Conservation (phyloP, 2,113 vertebrate genomes). For the Paracanthobrama guichenoti region DNA sequence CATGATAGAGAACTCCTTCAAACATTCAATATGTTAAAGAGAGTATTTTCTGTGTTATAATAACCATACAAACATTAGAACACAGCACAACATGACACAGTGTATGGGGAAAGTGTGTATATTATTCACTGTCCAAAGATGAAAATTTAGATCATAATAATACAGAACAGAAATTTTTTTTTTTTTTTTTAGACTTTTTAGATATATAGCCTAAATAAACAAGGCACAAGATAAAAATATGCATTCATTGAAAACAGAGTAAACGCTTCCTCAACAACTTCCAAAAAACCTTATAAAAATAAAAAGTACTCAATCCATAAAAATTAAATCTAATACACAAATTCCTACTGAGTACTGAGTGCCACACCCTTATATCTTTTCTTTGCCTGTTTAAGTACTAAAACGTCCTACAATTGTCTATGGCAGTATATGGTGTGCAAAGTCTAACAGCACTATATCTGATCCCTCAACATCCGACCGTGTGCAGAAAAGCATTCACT, state of each 20-base stretch:
- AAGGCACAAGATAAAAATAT: neutral
- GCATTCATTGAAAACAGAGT: no score
- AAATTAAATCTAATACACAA: neutral
- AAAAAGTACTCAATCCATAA: neutral
- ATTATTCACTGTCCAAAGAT: neutral
- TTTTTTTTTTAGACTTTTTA: no score
- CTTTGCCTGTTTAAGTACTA: neutral
- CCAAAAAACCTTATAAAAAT: no score
- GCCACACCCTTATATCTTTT: neutral
- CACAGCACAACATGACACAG: neutral
- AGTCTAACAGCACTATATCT: neutral
- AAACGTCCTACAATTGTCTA: neutral
- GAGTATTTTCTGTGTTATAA: constrained; percentile 13
- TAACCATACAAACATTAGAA: constrained; percentile 44
- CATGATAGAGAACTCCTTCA: constrained; percentile 34
- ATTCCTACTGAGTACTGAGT: neutral
- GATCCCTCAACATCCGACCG: neutral
- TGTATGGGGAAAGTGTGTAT: neutral
- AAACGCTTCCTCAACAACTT: neutral
- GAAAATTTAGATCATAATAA: neutral
- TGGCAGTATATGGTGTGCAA: neutral
- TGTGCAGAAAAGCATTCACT: neutral
- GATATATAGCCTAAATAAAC: neutral
- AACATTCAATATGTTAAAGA: neutral
- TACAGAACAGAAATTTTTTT: neutral